Base-by-base conservation (phyloP, 2,113 vertebrate genomes). In the Osmerus mordax region DNA sequence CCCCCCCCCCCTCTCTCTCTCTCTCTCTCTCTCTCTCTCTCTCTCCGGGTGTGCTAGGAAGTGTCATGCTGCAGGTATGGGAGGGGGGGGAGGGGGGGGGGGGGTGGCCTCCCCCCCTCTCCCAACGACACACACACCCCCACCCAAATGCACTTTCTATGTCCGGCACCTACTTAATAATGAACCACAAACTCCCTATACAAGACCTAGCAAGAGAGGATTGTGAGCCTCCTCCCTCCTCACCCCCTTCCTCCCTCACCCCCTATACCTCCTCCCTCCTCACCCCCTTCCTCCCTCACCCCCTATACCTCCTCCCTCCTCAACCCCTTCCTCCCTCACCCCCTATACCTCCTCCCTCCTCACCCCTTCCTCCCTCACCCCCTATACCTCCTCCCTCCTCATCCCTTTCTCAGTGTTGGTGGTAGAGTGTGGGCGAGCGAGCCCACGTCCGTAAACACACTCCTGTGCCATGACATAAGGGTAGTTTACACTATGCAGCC, bases 91-190 rank as follows among this genome's bases (percentile, higher is more conserved):
- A 15, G 54, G 54, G 0, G 54, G 54, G n/a, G n/a, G n/a, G n/a
- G n/a, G n/a, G n/a, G n/a, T n/a, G n/a, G n/a, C n/a, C n/a, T n/a
- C n/a, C n/a, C n/a, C n/a, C n/a, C n/a, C n/a, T n/a, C n/a, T n/a
- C n/a, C n/a, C n/a, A 1, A 6, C 36, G 7, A 41, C 36, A 41
- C 36, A 6, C 36, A 6, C 36, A 6, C 36, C 36, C 36, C 36
- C 36, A n/a, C 36, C 51, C 67, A 76, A 70, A 80, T 80, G 74
- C 67, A 76, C 62, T 80, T 80, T 65, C 56, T 53, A 19, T 80
- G 74, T 73, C 56, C 18, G 14, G 28, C n/a, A 56, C 14, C 67
- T 70, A 62, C 52, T 80, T 23, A 76, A 65, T 76, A 60, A 67
- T 70, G 67, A 67, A 76, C 63, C 41, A 15, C 25, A 2, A 23